Conservation (phyloP, 2,797 vertebrate species). For the Knipowitschia caucasica region DNA sequence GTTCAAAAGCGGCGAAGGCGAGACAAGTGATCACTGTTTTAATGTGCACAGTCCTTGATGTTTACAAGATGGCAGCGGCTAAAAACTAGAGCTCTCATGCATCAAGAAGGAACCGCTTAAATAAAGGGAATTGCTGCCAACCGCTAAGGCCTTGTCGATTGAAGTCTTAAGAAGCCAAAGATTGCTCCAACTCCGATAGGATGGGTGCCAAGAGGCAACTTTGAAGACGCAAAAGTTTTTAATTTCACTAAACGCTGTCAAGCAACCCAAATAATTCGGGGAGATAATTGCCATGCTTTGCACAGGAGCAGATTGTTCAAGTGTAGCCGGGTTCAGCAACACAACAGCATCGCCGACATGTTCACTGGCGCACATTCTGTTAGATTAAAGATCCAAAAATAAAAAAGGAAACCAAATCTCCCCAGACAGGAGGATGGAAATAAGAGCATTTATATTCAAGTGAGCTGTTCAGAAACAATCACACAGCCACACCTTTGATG, state of each 20-base stretch:
- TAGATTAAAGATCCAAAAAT: constrained; percentile 41
- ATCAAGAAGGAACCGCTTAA: constrained; percentile 20
- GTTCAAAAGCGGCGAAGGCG: constrained; percentile 8
- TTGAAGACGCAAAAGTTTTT: constrained; percentile 18
- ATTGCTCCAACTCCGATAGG: constrained; percentile 10
- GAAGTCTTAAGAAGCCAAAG: constrained; percentile 17
- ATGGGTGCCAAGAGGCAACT: constrained; percentile 27
- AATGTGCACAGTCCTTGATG: constrained; percentile 14
- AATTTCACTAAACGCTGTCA: constrained; percentile 16
- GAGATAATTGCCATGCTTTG: constrained; percentile 28
- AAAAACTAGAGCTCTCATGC: constrained; percentile 8
- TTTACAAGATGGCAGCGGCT: constrained; percentile 5
- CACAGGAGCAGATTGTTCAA: constrained; percentile 15
- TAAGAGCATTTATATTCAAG: constrained; percentile 65
- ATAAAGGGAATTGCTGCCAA: constrained; percentile 13
- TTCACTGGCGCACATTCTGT: constrained; percentile 44
- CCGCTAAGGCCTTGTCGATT: constrained; percentile 25
- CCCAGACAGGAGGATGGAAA: constrained; percentile 35
- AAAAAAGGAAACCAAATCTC: constrained; percentile 18
- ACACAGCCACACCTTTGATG: constrained; percentile 54
- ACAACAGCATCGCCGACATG: constrained; percentile 31
- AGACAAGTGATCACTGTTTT: constrained; percentile 18
- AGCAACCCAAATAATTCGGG: constrained; percentile 10
- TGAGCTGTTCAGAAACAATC: constrained; percentile 59
- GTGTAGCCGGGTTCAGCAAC: constrained; percentile 19